A percentile compares a stretch with the other conserved stretches of the same genome.
Conservation (phyloP, 2,888 invertebrate species). For the Salticus scenicus region DNA sequence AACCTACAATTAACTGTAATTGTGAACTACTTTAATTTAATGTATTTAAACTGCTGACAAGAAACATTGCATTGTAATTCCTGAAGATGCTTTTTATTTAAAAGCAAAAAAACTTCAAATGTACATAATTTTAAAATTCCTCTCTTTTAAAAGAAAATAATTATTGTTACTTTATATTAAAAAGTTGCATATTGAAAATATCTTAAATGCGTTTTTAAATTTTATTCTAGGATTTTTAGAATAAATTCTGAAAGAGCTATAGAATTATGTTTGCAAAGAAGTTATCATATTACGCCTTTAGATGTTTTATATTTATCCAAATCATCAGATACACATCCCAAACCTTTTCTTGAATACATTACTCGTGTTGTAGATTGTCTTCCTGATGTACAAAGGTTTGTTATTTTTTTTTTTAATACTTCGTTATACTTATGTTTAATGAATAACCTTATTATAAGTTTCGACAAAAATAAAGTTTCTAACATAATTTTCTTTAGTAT, state of each 20-base stretch:
- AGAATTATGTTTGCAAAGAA: conserved; percentile 64
- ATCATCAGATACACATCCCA: conserved; percentile 47
- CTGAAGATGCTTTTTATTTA: no score
- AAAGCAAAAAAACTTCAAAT: no score
- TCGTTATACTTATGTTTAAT: not conserved
- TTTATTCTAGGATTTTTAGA: conserved; percentile 48
- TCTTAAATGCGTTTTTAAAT: conserved; percentile 2
- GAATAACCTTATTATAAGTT: no score
- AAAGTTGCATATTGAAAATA: no score
- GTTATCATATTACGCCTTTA: conserved; percentile 61
- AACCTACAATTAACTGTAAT: no score
- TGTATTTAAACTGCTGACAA: no score
- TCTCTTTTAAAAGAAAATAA: no score
- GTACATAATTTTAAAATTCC: no score
- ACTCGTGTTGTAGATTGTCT: conserved; percentile 55
- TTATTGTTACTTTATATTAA: no score
- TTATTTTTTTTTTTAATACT: not conserved
- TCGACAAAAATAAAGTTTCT: conserved; percentile 7
- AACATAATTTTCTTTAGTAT: not conserved
- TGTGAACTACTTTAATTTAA: no score
- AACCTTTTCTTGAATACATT: conserved; percentile 61
- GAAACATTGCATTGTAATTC: no score
- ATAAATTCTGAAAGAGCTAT: conserved; percentile 51
- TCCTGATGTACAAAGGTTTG: conserved; percentile 45
- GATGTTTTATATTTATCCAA: conserved; percentile 68